Evolutionary conservation across 30 jellyfish, hydroid and myxozoan species (phyloP).

Genomic region (Aurelia aurita complex sp. Pacific): DNA sequence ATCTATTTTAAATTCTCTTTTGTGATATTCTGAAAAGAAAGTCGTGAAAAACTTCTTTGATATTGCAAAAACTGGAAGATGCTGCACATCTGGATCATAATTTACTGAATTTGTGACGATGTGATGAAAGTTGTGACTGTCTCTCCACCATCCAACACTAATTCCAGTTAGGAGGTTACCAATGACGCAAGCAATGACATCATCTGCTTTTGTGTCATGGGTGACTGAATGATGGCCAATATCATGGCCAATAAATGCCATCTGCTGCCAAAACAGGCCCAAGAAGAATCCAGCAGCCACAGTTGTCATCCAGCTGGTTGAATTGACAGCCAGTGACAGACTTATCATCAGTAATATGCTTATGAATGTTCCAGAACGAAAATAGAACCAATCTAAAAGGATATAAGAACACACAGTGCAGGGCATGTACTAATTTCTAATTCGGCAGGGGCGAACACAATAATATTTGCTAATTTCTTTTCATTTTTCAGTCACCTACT

Average conservation of each 20-base stretch:
- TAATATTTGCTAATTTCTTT: no score
- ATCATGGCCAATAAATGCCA: conserved; percentile 98
- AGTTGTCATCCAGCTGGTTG: conserved; percentile 44
- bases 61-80: conserved; percentile 90
- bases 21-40: conserved; percentile 78
- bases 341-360: conserved; percentile 43
- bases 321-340: conserved; percentile 21
- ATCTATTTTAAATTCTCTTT: conserved; percentile 70
- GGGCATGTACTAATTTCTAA: no score
- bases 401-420: background rate
- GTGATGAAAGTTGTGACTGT: conserved; percentile 91
- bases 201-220: conserved; percentile 70
- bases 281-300: conserved; percentile 70
- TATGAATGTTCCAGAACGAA: conserved; percentile 45
- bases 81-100: conserved; percentile 96
- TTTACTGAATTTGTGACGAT: conserved; percentile 85
- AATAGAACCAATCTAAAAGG: conserved; percentile 74
- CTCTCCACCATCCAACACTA: conserved; percentile 97
- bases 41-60: conserved; percentile 77
- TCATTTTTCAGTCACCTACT: no score
- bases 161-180: conserved; percentile 91
- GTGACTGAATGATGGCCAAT: conserved; percentile 96
- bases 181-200: conserved; percentile 61
- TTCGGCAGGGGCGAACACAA: no score
- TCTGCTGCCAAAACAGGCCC: conserved; percentile 96